phyloP scores from a whole-genome alignment of 35 echinoderm and acorn worm species.

The Lytechinus pictus region DNA sequence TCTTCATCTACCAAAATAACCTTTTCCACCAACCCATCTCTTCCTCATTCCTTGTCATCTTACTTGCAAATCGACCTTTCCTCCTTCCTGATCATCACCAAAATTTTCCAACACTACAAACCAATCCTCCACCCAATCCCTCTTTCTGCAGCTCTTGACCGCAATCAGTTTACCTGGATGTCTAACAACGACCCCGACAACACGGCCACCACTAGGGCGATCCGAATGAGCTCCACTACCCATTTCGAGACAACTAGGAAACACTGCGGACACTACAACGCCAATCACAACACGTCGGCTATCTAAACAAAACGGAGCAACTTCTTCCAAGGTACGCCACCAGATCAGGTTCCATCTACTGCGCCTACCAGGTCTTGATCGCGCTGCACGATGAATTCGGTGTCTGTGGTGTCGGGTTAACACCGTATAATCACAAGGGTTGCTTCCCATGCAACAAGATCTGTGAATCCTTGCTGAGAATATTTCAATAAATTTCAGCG shows the following conservation, averaged over 20 bases:
- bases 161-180: constrained; percentile 28
- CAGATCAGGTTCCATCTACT: neutral
- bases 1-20: neutral
- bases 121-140: neutral
- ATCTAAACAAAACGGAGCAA: neutral
- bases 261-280: constrained; percentile 35
- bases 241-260: neutral
- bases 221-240: neutral
- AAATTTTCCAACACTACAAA: neutral
- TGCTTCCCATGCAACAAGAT: neutral
- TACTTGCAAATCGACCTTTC: neutral
- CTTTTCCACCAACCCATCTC: neutral
- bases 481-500: neutral
- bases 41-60: neutral
- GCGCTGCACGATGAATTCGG: neutral
- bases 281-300: neutral
- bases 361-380: neutral
- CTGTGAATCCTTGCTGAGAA: neutral
- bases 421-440: neutral
- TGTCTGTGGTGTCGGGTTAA: neutral
- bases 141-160: neutral
- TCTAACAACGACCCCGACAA: neutral
- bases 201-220: neutral
- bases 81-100: neutral
- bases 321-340: neutral